Evolutionary conservation across 2,113 vertebrate genomes (phyloP), one percentile per base, ranked within the genome.

Genomic region (Anoplopoma fimbria): DNA sequence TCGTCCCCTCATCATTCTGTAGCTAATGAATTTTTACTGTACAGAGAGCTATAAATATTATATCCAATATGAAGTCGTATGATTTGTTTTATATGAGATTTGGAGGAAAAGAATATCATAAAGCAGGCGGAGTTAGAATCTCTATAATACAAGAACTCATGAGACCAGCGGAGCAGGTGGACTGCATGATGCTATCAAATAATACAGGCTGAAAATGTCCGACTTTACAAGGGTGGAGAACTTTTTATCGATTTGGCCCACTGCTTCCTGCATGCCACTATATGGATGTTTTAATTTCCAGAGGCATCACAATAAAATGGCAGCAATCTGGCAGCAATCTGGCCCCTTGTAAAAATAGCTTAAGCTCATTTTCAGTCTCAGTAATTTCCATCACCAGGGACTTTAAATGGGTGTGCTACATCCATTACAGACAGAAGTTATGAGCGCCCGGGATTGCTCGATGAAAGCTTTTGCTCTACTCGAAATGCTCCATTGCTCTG

Each of bases 341-440:
- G 71, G n/a, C 47, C 42, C 76, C 25, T 78, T 78, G 84, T 90
- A 82, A 88, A 91, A 90, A 79, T 76, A 85, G 67, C 90, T 87
- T 73, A 60, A 72, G 42, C 80, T 90, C 74, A 91, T 94, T 92
- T 94, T 90, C 78, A 81, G 72, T 90, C 71, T 80, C 51, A 67
- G 82, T 91, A 76, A 88, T 88, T 92, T 92, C 83, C 79, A 89
- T 70, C 71, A 78, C 68, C 19, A 10, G 83, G 77, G 88, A 88
- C 74, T 90, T 88, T 51, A 89, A 92, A 89, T 82, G 62, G 84
- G 74, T 75, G 78, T 80, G 57, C 55, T 73, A 75, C 84, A 87
- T 78, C 88, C 70, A 88, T 90, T 89, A 87, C 60, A 79, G 74
- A 34, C 72, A 62, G 73, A 58, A 82, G 70, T 77, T 84, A 65